Evolutionary conservation across 1,140 invertebrate species (phyloP).

Genomic region (Caenorhabditis latens): DNA sequence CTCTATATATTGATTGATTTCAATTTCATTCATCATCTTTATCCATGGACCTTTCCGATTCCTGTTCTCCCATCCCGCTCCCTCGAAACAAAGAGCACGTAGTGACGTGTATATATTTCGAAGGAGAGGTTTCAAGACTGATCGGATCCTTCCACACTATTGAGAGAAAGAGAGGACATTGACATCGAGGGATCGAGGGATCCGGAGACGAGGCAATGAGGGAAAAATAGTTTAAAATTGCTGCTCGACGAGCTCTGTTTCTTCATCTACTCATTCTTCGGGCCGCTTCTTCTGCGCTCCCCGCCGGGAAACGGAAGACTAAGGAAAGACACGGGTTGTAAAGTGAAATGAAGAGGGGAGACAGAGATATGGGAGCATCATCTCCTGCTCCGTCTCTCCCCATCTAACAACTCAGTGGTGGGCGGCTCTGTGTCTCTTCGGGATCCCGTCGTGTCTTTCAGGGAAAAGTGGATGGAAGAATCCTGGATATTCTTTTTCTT

Average conservation of each 20-base stretch:
- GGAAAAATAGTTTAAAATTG: constrained; percentile 43
- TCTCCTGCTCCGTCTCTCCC: neutral
- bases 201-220: neutral
- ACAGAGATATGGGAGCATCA: neutral
- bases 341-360: constrained; percentile 41
- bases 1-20: neutral
- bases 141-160: too few relatives aligned
- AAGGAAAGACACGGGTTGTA: constrained; percentile 14
- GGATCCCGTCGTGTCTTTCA: neutral
- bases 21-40: neutral
- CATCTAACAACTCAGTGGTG: neutral
- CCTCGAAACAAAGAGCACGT: neutral
- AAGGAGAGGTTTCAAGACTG: neutral
- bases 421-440: constrained; percentile 46
- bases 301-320: neutral
- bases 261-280: neutral
- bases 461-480: too few relatives aligned
- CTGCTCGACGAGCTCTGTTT: neutral
- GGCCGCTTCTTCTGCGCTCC: neutral
- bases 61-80: neutral
- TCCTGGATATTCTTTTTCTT: neutral
- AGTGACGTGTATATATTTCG: neutral
- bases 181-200: neutral
- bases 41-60: neutral
- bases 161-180: neutral